Evolutionary conservation across 2,888 invertebrate species (phyloP), one percentile per base, ranked within the genome.

Genomic region (Nowickia ferox): DNA sequence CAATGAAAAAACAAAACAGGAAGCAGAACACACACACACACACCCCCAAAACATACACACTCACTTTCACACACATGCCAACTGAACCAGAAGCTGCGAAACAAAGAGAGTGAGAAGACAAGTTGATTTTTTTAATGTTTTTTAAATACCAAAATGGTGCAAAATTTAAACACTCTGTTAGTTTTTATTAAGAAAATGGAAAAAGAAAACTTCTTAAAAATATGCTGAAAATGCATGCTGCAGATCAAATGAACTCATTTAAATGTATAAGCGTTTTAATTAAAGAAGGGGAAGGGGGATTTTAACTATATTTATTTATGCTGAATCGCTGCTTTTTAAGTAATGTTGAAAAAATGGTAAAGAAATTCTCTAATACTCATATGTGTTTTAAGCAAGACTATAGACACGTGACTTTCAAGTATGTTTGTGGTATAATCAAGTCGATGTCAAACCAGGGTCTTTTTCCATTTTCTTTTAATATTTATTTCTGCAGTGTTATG

Each of bases 151-250:
- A 79, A 51, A 59, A 85, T 82, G 68, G 86, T 87, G 84, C 86
- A 84, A 78, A 86, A 72, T 79, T 86, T 68, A 68, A 84, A 79
- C 87, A 87, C 78, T 75, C 87, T 66, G 81, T 87, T 86, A 86
- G 75, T 81, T 66, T 80, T 75, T 38, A 22, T 69, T 81, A 66
- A 75, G 71, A 80, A 46, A 53, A 66, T 71, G 1, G 10, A 46
- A 75, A 80, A 46, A 66, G 66, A 5, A 9, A 46, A 2, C 61
- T 15, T 53, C 48, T 53, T 30, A 65, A n/a, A 17, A 80, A 57
- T n/a, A 53, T 13, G 15, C 10, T 42, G 19, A 22, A 57, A 74
- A 11, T 11, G 9, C 11, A n/a, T 42, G 61, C 40, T 10, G 9
- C 19, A 53, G 9, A 3, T 53, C 9, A n/a, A 53, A 19, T 53